These are phyloP conservation scores for Delia radicum DNA, from an alignment of 1,140 invertebrate species.

Conservation along the genomic window DNA sequence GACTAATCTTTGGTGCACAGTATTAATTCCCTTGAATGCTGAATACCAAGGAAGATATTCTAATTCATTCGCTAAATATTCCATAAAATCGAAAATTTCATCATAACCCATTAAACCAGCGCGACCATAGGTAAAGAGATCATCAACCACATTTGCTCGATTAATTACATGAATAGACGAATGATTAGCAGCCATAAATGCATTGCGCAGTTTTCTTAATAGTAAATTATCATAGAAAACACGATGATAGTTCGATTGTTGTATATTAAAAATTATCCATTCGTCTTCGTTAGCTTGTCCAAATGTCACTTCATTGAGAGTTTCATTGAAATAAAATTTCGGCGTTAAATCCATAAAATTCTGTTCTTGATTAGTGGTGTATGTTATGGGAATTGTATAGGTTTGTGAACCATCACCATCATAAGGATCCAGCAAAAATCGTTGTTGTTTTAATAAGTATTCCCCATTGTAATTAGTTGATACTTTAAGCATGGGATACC, in stretches of 20 bases:
- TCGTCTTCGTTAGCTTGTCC: constrained; percentile 28
- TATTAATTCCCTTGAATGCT: constrained; percentile 41
- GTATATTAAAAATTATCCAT: constrained; percentile 58
- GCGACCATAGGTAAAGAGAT: constrained; percentile 68
- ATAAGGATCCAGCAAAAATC: constrained; percentile 58
- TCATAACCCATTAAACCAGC: constrained; percentile 59
- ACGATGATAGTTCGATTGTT: constrained; percentile 64
- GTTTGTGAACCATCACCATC: constrained; percentile 36
- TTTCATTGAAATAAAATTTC: constrained; percentile 46
- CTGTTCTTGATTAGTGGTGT: constrained; percentile 55
- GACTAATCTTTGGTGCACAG: constrained; percentile 33
- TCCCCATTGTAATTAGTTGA: background rate
- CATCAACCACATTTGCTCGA: constrained; percentile 76
- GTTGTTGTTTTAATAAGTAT: constrained; percentile 51
- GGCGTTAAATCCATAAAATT: constrained; percentile 62
- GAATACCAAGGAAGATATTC: constrained; percentile 63
- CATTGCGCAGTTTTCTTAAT: constrained; percentile 57
- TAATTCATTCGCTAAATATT: constrained; percentile 59
- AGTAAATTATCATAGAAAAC: constrained; percentile 63
- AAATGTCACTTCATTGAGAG: constrained; percentile 24
- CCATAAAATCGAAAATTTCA: constrained; percentile 57
- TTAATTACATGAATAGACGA: constrained; percentile 66
- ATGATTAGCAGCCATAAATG: constrained; percentile 51
- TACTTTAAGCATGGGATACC: constrained; percentile 77
- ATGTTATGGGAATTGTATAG: constrained; percentile 68